phyloP scores from a whole-genome alignment of 2,113 vertebrate species.

The Lycocorax pyrrhopterus region DNA sequence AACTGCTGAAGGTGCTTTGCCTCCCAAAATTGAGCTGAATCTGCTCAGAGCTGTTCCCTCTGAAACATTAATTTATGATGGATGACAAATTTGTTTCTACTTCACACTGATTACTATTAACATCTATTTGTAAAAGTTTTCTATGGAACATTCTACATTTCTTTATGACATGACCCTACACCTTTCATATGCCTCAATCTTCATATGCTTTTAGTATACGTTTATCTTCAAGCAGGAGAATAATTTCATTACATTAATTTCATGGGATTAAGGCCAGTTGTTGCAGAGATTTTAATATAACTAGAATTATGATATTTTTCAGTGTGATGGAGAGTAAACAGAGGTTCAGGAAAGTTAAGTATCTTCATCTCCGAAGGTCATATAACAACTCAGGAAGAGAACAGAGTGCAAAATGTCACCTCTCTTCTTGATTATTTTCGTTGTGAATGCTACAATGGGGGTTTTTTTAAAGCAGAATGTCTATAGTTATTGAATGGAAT shows the following conservation, averaged over 20 bases:
- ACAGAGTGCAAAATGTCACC: background rate
- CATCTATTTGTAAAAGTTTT: background rate
- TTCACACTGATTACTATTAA: background rate
- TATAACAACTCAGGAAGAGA: background rate
- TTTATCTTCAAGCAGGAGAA: background rate
- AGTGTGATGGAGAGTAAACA: background rate
- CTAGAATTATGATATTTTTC: background rate
- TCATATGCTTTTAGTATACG: background rate
- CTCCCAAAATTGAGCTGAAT: background rate
- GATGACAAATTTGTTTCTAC: background rate
- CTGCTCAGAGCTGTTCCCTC: rapidly evolving
- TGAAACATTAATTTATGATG: background rate
- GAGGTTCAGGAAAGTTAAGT: background rate
- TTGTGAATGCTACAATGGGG: background rate
- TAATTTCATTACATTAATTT: background rate
- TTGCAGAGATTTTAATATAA: background rate
- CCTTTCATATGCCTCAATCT: background rate
- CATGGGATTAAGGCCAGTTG: background rate
- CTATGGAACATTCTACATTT: background rate
- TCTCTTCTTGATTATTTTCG: background rate
- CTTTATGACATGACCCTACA: background rate
- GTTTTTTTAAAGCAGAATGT: background rate
- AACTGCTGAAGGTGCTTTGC: background rate
- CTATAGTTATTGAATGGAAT: background rate
- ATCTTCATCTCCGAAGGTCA: background rate